A percentile compares a stretch with the other conserved stretches of the same genome.
These are phyloP conservation scores for Eupithecia centaureata DNA, from an alignment of 2,888 invertebrate species.

Conservation along the genomic window DNA sequence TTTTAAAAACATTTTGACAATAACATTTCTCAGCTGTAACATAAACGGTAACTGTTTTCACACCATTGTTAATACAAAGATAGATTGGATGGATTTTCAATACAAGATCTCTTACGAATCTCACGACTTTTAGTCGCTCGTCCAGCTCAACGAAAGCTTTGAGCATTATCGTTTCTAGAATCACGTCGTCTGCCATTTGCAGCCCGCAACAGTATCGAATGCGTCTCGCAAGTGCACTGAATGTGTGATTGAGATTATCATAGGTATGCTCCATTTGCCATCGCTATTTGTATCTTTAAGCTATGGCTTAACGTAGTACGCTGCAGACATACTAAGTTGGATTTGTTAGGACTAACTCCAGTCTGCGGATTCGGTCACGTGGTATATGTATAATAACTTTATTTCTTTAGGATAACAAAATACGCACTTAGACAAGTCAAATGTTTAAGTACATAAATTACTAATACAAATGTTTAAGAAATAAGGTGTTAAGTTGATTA, in stretches of 20 bases:
- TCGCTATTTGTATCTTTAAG: not conserved
- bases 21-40: not conserved
- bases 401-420: too few relatives aligned
- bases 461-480: too few relatives aligned
- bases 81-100: too few relatives aligned
- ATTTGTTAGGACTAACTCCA: not conserved
- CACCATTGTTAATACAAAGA: too few relatives aligned
- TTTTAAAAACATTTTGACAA: not conserved
- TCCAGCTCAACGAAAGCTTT: not conserved
- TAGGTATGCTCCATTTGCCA: constrained; percentile 5
- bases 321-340: not conserved
- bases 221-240: not conserved
- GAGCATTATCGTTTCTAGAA: not conserved
- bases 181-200: constrained; percentile 9
- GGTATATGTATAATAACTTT: not conserved
- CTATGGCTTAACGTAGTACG: not conserved
- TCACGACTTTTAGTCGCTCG: not conserved
- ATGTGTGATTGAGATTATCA: constrained; percentile 4
- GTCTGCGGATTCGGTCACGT: not conserved
- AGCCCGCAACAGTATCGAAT: not conserved
- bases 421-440: too few relatives aligned
- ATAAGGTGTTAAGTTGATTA: too few relatives aligned
- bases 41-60: too few relatives aligned
- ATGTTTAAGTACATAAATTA: too few relatives aligned
- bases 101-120: not conserved